These are phyloP conservation scores for Ondatra zibethicus DNA, from an alignment of 2,113 vertebrate genomes.

Conservation along the genomic window DNA sequence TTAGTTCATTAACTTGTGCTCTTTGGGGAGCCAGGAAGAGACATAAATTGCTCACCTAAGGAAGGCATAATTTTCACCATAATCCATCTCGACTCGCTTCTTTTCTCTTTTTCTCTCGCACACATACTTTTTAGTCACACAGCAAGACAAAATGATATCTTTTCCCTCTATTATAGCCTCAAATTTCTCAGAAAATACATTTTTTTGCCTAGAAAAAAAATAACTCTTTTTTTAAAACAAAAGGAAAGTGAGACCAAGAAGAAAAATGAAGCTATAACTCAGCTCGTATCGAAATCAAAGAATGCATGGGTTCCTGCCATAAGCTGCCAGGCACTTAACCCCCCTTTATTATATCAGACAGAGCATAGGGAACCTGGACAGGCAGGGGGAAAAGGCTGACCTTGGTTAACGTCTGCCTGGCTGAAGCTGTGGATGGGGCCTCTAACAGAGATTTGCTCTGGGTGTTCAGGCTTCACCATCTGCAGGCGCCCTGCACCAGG, in stretches of 20 bases:
- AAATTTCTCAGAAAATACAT: constrained; percentile 50
- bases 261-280: constrained; percentile 49
- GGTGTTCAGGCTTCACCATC: constrained; percentile 79
- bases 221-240: neutral
- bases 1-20: constrained; percentile 77
- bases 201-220: constrained; percentile 19
- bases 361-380: neutral
- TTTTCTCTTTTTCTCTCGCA: neutral
- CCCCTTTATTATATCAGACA: neutral
- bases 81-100: constrained; percentile 63
- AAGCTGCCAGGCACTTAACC: neutral
- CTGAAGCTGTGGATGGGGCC: constrained; percentile 93
- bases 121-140: constrained; percentile 54
- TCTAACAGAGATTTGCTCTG: constrained; percentile 87
- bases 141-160: constrained; percentile 48
- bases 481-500: constrained; percentile 88
- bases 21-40: constrained; percentile 72
- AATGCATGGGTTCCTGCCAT: neutral
- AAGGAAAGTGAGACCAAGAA: neutral
- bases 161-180: neutral
- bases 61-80: constrained; percentile 73
- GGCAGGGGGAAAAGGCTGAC: constrained; percentile 78
- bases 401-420: constrained; percentile 95
- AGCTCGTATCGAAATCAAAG: constrained; percentile 45
- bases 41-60: constrained; percentile 77